These are phyloP conservation scores for Henricia sp. DNA, from an alignment of 53 echinoderm and acorn worm genomes.

Conservation along the genomic window DNA sequence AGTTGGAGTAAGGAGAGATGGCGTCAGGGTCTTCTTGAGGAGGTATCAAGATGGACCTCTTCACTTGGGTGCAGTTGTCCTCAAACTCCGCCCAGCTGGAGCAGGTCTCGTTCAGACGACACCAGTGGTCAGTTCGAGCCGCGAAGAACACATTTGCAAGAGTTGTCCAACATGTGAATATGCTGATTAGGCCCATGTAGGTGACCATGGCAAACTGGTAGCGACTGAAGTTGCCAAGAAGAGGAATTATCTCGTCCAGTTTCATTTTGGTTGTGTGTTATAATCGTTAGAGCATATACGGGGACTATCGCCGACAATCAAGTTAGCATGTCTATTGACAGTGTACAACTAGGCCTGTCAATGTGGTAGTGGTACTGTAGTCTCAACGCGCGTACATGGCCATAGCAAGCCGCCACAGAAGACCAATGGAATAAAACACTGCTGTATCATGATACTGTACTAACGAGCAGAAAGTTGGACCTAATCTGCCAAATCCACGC, in stretches of 20 bases:
- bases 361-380: background rate
- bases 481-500: too few species aligned
- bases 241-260: slow-evolving; percentile 68
- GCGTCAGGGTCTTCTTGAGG: too few species aligned
- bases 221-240: slow-evolving; percentile 80
- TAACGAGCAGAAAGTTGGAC: too few species aligned
- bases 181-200: slow-evolving; percentile 55
- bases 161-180: slow-evolving; percentile 40
- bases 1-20: too few species aligned
- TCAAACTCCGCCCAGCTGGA: too few species aligned
- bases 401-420: background rate
- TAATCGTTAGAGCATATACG: background rate
- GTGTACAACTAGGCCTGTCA: background rate
- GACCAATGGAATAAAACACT: background rate
- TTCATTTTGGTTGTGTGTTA: slow-evolving; percentile 38
- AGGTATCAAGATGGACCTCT: too few species aligned
- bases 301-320: background rate
- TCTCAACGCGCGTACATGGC: background rate
- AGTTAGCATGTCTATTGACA: background rate
- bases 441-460: background rate
- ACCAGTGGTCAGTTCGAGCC: slow-evolving; percentile 74
- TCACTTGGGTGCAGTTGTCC: too few species aligned
- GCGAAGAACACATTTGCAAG: slow-evolving; percentile 80
- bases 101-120: slow-evolving; percentile 32
- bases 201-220: slow-evolving; percentile 73